Percentiles rank a stretch among this genome's conserved stretches.
phyloP scores from a whole-genome alignment of 1,140 invertebrate species.

The Chironomus striatipennis region DNA sequence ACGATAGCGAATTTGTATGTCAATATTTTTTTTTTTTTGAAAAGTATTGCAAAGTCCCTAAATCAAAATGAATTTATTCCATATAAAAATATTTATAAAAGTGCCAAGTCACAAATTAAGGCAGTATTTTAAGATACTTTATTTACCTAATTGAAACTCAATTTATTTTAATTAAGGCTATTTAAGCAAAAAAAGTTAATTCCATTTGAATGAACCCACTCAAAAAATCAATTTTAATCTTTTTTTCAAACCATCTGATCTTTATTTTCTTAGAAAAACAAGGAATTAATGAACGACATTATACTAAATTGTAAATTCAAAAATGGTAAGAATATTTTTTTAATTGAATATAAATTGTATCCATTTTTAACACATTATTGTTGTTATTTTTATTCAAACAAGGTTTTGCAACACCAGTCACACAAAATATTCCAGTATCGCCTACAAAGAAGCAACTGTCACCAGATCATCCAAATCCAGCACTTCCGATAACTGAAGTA shows the following conservation, averaged over 20 bases:
- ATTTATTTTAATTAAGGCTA: too few relatives aligned
- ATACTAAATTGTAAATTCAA: slow-evolving; percentile 54
- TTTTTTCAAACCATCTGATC: slow-evolving; percentile 27
- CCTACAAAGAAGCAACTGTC: slow-evolving; percentile 45
- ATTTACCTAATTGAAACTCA: too few relatives aligned
- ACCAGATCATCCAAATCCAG: slow-evolving; percentile 51
- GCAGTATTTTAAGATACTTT: too few relatives aligned
- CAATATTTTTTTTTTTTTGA: too few relatives aligned
- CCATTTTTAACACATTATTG: not conserved
- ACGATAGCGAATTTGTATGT: too few relatives aligned
- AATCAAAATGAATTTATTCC: too few relatives aligned
- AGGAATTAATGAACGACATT: slow-evolving; percentile 56
- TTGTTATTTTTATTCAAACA: not conserved
- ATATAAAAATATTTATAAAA: too few relatives aligned
- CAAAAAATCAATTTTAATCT: slow-evolving; percentile 18
- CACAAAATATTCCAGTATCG: slow-evolving; percentile 36
- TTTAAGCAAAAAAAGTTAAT: too few relatives aligned
- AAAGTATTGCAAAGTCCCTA: too few relatives aligned
- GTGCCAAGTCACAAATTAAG: too few relatives aligned
- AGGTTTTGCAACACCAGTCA: slow-evolving; percentile 44
- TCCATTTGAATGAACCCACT: too few relatives aligned
- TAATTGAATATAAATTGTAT: slow-evolving; percentile 26
- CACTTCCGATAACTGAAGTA: slow-evolving; percentile 52
- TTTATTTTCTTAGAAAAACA: slow-evolving; percentile 54
- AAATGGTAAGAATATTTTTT: slow-evolving; percentile 48